phyloP scores from a whole-genome alignment of 2,797 vertebrate genomes.

The Leptatherina wallacei region DNA sequence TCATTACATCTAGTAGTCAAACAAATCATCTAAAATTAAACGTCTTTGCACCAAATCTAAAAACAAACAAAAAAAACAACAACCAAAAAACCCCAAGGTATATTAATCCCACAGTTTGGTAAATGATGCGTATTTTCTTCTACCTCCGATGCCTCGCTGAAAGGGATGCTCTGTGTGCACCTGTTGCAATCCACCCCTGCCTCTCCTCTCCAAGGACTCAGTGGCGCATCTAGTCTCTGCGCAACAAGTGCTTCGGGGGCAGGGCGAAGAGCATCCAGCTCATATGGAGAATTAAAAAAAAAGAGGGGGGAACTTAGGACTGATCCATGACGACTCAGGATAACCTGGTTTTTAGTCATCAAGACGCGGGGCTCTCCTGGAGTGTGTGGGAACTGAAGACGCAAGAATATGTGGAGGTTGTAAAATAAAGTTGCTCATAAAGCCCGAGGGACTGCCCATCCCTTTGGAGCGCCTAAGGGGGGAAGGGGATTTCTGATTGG shows the following conservation, averaged over 20 bases:
- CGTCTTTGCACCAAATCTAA: background rate
- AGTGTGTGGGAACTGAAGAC: slow-evolving; percentile 29
- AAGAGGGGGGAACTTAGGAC: slow-evolving; percentile 20
- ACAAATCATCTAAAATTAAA: background rate
- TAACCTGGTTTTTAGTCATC: slow-evolving; percentile 21
- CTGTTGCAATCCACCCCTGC: slow-evolving; percentile 70
- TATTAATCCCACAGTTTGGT: background rate
- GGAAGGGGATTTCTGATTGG: slow-evolving; percentile 80
- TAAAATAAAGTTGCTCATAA: slow-evolving; percentile 62
- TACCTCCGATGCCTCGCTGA: slow-evolving; percentile 43
- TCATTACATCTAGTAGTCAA: background rate
- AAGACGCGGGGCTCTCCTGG: background rate
- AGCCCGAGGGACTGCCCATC: slow-evolving; percentile 66
- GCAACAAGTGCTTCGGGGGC: slow-evolving; percentile 83
- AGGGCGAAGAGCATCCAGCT: slow-evolving; percentile 51
- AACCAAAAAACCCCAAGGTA: background rate
- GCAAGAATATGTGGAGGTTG: slow-evolving; percentile 41
- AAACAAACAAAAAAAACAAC: background rate
- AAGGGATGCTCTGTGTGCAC: slow-evolving; percentile 66
- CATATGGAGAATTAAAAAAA: slow-evolving; percentile 9
- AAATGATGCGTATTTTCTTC: slow-evolving; percentile 28
- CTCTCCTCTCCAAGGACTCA: slow-evolving; percentile 68
- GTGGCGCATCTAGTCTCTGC: slow-evolving; percentile 63
- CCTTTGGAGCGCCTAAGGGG: slow-evolving; percentile 78
- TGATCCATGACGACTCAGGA: slow-evolving; percentile 49